Base-by-base conservation (phyloP, 2,888 invertebrate genomes). In the Drosophila mulleri region DNA sequence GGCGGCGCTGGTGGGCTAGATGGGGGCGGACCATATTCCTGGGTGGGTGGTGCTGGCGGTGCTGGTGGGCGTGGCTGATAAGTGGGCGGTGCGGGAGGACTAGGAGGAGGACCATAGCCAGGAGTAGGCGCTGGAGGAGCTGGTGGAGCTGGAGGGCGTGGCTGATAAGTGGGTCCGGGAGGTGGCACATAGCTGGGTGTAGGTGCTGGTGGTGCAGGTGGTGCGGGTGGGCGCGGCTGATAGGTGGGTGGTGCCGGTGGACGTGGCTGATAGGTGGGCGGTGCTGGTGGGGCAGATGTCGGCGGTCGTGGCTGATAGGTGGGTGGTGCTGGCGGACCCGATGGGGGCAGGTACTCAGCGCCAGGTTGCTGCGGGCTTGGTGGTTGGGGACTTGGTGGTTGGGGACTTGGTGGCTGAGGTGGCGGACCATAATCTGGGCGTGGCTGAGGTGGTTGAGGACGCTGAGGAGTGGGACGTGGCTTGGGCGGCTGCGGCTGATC, bases 361-460 rank as follows among this genome's bases (percentile, higher is more conserved):
- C 70, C 64, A 11, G 75, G 62, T 37, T 39, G 72, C 14, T 68
- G 70, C 26, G 72, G 70, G 14, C 80, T 61, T 45, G 45, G 58
- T 26, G 88, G 56, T 29, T 84, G 83, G 0, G 71, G 48, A 16
- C 81, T 71, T 0, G 77, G 73, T 57, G 58, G 72, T 23, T 64
- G 67, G 1, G 73, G 73, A 14, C 59, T 57, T 2, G 72, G 56
- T 16, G 75, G 72, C 12, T 44, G 70, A 20, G 79, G 71, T 29
- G 86, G 85, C 20, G 89, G 83, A 0, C 81, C 74, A 53, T 84
- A 84, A 2, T 67, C 64, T 16, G 79, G 67, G 9, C 39, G 53
- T 9, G 73, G 66, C n/a, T 64, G 68, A 2, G 85, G 80, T 7
- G 58, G 62, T 3, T 56, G n/a, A 0, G 79, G 82, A 41, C 78